Evolutionary conservation across 1,140 invertebrate genomes (phyloP).

Genomic region (Physella acuta): DNA sequence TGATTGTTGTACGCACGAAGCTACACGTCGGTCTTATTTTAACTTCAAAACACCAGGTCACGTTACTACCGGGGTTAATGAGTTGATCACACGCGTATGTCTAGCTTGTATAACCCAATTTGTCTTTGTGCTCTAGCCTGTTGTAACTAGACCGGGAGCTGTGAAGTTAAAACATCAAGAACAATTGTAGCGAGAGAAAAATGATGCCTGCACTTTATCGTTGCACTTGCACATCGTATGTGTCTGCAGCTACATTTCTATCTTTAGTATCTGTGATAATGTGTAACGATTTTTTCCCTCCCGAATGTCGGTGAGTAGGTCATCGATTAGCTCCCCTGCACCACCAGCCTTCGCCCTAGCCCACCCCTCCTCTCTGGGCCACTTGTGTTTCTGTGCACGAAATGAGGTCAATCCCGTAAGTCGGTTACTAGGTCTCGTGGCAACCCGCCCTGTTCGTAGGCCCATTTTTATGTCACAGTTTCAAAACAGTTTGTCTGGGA

Average conservation of each 20-base stretch:
- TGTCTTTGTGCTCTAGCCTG: too few relatives aligned
- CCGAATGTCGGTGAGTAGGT: background rate
- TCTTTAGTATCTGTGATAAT: background rate
- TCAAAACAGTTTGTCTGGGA: too few relatives aligned
- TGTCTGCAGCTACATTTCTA: background rate
- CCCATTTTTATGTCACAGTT: background rate
- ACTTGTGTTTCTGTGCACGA: background rate
- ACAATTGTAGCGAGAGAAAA: too few relatives aligned
- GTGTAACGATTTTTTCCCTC: background rate
- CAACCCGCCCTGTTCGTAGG: constrained; percentile 1
- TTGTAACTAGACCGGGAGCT: too few relatives aligned
- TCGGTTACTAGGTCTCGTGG: constrained; percentile 24
- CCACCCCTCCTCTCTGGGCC: background rate
- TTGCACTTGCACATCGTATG: background rate
- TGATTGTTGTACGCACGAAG: too few relatives aligned
- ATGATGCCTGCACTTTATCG: background rate
- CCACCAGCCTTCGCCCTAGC: background rate
- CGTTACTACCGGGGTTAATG: too few relatives aligned
- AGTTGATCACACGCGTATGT: too few relatives aligned
- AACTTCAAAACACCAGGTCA: too few relatives aligned
- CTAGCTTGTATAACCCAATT: too few relatives aligned
- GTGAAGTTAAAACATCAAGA: too few relatives aligned
- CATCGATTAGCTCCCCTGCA: background rate
- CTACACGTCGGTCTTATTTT: too few relatives aligned
- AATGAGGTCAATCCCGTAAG: constrained; percentile 21